Conservation (phyloP, 2,113 vertebrate species). For the Spilogale gracilis region DNA sequence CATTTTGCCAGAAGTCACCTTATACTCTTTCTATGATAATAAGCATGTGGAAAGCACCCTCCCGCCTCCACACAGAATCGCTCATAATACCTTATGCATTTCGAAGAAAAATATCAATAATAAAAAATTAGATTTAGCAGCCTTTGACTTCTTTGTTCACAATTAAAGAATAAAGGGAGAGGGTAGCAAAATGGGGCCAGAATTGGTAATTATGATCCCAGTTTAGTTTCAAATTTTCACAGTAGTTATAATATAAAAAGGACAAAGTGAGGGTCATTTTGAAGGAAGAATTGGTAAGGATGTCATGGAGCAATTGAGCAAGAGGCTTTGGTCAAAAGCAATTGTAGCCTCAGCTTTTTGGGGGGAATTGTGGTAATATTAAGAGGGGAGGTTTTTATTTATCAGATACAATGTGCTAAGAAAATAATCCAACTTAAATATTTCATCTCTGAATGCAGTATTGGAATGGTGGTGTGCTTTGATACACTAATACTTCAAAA, state of each 20-base stretch:
- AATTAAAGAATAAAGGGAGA: background rate
- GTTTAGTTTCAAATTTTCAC: constrained; percentile 1
- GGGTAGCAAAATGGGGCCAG: background rate
- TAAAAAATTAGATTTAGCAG: background rate
- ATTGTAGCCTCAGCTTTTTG: background rate
- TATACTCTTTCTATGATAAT: background rate
- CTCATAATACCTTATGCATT: background rate
- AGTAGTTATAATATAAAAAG: background rate
- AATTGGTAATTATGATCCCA: background rate
- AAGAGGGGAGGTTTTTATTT: background rate
- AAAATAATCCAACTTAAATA: background rate
- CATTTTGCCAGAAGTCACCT: background rate
- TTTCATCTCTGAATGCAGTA: constrained; percentile 30
- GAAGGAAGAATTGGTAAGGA: background rate
- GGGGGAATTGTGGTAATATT: background rate
- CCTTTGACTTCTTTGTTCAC: background rate
- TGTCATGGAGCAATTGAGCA: background rate
- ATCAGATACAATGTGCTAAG: background rate
- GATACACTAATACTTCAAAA: background rate
- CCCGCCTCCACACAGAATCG: background rate
- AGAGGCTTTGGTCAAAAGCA: background rate
- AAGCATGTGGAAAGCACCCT: background rate
- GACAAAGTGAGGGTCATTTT: background rate
- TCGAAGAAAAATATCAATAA: background rate
- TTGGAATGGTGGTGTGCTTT: constrained; percentile 6